Evolutionary conservation across 2,797 vertebrate genomes (phyloP), one percentile per base, ranked within the genome.

Genomic region (Neomorphus geoffroyi): DNA sequence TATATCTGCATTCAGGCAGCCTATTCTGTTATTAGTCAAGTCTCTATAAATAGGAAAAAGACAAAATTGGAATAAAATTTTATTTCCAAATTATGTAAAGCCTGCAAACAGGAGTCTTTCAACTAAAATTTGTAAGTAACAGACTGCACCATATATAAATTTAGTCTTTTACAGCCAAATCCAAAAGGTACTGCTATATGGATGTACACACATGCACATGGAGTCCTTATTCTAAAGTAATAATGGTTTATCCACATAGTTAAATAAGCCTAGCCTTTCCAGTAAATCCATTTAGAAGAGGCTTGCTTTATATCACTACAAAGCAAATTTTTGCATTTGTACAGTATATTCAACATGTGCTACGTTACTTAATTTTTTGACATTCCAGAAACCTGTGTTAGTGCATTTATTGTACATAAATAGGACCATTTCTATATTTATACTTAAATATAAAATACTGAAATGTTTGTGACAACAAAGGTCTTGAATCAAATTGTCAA

Each of bases 21-120:
- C 99, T 88, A 99, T 99, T 91, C 98, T 98, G 97, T 99, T 99
- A 97, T 99, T 99, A 82, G 99, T 99, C 97, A 99, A 97, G 95
- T 99, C 99, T 97, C 99, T 99, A 95, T 32, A 92, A 94, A 71
- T 30, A 69, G 43, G 79, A 93, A 95, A 93, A 92, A 27, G 14
- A 5, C 90, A 74, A 80, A 66, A 86, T 23, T 8, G 1, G 37
- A 82, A 69, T 50, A 72, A 89, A 64, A 6, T 9, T 75, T 91
- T 37, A 57, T 86, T 88, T 94, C 24, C 58, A 70, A 66, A 32
- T 45, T 6, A 37, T 27, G 37, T 16, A 67, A 18, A 78, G 33
- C 48, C 43, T 73, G 18, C 14, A 77, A 87, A 85, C 14, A 35
- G 5, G 80, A 92, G 30, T 39, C 65, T 46, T 90, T 71, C 10